Conservation (phyloP, 2,888 invertebrate genomes). For the Erebia ligea region DNA sequence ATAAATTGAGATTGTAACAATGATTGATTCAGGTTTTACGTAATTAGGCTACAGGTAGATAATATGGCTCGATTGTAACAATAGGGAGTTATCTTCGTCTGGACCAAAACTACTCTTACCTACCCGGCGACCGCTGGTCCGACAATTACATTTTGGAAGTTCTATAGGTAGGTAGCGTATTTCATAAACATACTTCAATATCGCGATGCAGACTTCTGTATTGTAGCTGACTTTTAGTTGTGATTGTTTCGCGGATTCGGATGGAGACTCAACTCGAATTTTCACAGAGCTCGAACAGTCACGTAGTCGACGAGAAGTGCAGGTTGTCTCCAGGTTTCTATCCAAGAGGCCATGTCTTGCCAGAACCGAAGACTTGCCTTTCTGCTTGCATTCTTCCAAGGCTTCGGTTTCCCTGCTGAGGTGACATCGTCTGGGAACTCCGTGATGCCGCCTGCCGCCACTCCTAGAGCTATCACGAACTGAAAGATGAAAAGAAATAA, state of each 20-base stretch:
- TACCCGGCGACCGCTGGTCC: no score
- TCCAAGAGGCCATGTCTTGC: slow-evolving; percentile 81
- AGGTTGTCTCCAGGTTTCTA: slow-evolving; percentile 81
- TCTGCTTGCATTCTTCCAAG: slow-evolving; percentile 85
- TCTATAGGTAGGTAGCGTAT: no score
- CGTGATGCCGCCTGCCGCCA: slow-evolving; percentile 87
- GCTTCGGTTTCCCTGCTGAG: slow-evolving; percentile 77
- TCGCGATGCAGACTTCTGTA: no score
- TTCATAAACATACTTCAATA: no score
- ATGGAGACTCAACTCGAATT: not conserved
- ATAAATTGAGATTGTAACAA: no score
- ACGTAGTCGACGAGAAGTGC: slow-evolving; percentile 84
- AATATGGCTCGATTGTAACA: no score
- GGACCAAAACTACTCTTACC: no score
- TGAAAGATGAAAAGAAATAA: slow-evolving; percentile 53
- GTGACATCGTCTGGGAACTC: slow-evolving; percentile 84
- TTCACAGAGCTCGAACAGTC: slow-evolving; percentile 80
- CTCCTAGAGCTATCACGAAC: slow-evolving; percentile 87
- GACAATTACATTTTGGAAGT: no score
- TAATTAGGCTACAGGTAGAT: no score
- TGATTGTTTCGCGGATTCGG: not conserved
- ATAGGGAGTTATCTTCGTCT: no score
- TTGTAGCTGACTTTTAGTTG: not conserved
- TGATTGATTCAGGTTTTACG: no score
- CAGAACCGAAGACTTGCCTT: slow-evolving; percentile 85